Percentiles rank a stretch among this genome's conserved stretches.
phyloP scores from a whole-genome alignment of 2,113 vertebrate genomes.

The Mus spicilegus region DNA sequence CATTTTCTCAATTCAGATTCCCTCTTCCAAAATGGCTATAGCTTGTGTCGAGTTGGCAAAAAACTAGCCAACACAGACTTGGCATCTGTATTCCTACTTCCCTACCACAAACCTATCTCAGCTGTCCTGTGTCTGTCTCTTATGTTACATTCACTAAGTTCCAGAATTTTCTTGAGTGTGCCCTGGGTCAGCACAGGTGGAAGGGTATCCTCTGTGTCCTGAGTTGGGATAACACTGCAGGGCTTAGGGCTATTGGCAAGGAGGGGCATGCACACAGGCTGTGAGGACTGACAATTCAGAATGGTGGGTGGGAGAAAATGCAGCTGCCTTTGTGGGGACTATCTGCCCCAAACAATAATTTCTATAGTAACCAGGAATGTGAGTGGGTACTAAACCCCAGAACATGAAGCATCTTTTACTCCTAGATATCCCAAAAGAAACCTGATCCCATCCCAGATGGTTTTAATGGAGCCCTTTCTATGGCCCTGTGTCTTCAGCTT shows the following conservation, averaged over 20 bases:
- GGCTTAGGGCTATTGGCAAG: neutral
- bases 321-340: accelerated
- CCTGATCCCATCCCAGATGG: neutral
- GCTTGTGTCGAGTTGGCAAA: neutral
- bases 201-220: neutral
- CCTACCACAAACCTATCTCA: neutral
- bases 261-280: neutral
- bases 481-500: neutral
- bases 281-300: no score
- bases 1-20: neutral
- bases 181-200: no score
- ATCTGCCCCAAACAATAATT: neutral
- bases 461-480: neutral
- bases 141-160: neutral
- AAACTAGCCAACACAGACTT: neutral
- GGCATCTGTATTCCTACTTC: neutral
- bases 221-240: accelerated
- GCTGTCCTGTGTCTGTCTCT: no score
- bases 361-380: accelerated
- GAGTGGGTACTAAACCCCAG: accelerated
- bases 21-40: neutral
- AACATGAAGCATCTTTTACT: neutral
- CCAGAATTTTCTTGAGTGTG: neutral
- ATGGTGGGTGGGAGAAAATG: accelerated
- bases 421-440: neutral